phyloP scores from a whole-genome alignment of 2,888 invertebrate species.

The Prosapia bicincta region DNA sequence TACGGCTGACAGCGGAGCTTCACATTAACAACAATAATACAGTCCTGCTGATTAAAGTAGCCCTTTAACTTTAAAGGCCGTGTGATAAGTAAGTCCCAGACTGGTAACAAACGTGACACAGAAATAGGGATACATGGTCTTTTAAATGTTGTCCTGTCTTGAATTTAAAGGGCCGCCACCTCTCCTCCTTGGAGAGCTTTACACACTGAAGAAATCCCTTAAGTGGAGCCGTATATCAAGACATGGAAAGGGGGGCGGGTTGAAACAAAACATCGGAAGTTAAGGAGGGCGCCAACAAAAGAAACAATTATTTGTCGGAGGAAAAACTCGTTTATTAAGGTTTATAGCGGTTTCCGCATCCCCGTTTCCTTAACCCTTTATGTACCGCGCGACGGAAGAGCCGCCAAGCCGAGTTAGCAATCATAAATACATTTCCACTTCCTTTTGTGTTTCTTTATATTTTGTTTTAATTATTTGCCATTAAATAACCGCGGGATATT shows the following conservation, averaged over 20 bases:
- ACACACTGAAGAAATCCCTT: slow-evolving; percentile 2
- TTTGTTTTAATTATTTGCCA: neutral
- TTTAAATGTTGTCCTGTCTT: neutral
- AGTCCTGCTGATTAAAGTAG: too few species aligned
- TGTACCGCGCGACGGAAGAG: neutral
- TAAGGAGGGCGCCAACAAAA: slow-evolving; percentile 25
- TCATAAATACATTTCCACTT: slow-evolving; percentile 17
- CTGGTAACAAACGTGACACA: neutral
- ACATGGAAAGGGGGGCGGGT: neutral
- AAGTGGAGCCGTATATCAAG: neutral
- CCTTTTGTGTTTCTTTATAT: neutral
- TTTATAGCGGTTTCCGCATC: slow-evolving; percentile 27
- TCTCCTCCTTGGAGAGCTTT: neutral
- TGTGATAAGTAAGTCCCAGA: neutral
- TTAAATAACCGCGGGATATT: neutral
- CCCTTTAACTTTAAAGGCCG: neutral
- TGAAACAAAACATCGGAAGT: slow-evolving; percentile 25
- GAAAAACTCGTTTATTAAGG: slow-evolving; percentile 31
- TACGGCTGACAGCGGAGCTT: too few species aligned
- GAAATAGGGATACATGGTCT: neutral
- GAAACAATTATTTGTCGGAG: slow-evolving; percentile 31
- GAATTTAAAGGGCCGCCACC: neutral
- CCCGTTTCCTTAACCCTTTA: slow-evolving; percentile 29
- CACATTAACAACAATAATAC: too few species aligned
- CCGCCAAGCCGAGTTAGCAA: neutral